These are phyloP conservation scores for Atta texana DNA, from an alignment of 1,140 invertebrate genomes.

Conservation along the genomic window DNA sequence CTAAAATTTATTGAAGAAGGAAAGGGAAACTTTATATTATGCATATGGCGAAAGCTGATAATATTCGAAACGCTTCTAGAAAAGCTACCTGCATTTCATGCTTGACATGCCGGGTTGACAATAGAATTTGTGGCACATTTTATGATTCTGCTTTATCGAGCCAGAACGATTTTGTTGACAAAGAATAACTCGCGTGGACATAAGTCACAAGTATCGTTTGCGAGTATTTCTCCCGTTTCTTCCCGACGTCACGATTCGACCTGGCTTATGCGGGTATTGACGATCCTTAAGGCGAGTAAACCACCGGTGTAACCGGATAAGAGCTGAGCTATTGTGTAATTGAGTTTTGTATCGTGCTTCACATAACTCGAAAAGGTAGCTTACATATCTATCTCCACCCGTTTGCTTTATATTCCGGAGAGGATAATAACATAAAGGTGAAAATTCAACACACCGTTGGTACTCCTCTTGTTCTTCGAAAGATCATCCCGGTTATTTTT, in stretches of 20 bases:
- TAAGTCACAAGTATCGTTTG: constrained; percentile 17
- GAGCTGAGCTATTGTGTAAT: constrained; percentile 39
- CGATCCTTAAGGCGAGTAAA: constrained; percentile 29
- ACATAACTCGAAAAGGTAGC: constrained; percentile 32
- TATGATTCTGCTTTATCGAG: constrained; percentile 8
- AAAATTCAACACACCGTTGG: constrained; percentile 22
- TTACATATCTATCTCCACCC: constrained; percentile 24
- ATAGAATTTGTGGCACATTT: background rate
- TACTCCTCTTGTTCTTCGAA: constrained; percentile 4
- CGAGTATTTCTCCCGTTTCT: constrained; percentile 20
- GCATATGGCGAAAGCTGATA: background rate
- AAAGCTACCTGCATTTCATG: constrained; percentile 1
- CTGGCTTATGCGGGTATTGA: constrained; percentile 28
- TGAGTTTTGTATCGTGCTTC: constrained; percentile 34
- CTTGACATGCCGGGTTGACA: constrained; percentile 1
- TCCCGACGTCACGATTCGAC: constrained; percentile 30
- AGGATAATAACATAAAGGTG: constrained; percentile 30
- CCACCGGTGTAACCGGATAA: constrained; percentile 36
- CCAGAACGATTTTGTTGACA: constrained; percentile 15
- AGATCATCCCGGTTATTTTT: constrained; percentile 36
- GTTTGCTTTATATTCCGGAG: background rate
- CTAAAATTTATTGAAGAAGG: background rate
- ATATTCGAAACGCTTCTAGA: background rate
- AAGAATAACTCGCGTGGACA: constrained; percentile 12
- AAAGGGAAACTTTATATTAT: background rate